These are phyloP conservation scores for Tamias sibiricus DNA, from an alignment of 2,113 vertebrate species.

Conservation along the genomic window DNA sequence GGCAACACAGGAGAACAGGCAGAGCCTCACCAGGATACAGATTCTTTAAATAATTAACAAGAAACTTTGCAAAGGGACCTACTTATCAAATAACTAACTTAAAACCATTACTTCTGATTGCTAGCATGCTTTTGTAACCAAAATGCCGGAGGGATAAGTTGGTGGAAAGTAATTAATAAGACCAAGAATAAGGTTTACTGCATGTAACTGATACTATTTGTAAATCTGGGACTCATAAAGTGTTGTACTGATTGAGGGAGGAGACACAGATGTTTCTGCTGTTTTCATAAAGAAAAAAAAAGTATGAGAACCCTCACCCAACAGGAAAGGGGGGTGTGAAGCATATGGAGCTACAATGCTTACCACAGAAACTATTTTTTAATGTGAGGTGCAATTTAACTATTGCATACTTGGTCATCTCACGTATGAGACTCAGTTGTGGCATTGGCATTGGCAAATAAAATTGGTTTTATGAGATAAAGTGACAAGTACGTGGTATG, in stretches of 20 bases:
- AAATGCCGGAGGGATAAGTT: constrained; percentile 81
- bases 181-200: constrained; percentile 81
- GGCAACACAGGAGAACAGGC: background rate
- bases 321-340: constrained; percentile 45
- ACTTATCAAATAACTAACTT: constrained; percentile 81
- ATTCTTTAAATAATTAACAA: constrained; percentile 70
- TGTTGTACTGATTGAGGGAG: constrained; percentile 68
- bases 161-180: constrained; percentile 88
- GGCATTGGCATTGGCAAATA: background rate
- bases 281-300: constrained; percentile 76
- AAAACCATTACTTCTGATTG: constrained; percentile 82
- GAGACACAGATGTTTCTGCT: constrained; percentile 84
- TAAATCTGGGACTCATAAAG: constrained; percentile 86
- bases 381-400: background rate
- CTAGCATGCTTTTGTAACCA: constrained; percentile 80
- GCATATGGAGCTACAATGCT: constrained; percentile 6
- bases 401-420: background rate
- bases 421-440: background rate
- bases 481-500: background rate
- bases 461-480: background rate
- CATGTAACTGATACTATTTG: constrained; percentile 85
- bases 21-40: background rate
- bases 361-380: constrained; percentile 36
- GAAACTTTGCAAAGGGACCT: constrained; percentile 70
- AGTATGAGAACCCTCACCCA: constrained; percentile 53